phyloP scores from a whole-genome alignment of 2,113 vertebrate genomes.

The Cricetomys ansorgei region DNA sequence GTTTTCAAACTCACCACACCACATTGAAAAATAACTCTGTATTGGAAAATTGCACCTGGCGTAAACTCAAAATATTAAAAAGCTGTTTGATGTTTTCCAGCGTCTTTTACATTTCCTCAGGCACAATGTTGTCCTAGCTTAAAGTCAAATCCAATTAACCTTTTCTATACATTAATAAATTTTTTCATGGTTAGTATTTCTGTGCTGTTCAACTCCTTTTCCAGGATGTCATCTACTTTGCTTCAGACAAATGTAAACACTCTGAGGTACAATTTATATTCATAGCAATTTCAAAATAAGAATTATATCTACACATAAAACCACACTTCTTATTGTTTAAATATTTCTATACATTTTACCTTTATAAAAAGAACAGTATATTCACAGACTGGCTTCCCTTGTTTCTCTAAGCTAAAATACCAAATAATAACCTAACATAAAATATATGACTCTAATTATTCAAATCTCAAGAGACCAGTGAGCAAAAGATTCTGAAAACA shows the following conservation, averaged over 20 bases:
- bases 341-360: neutral
- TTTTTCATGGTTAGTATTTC: neutral
- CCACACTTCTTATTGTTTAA: neutral
- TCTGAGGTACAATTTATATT: neutral
- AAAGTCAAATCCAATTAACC: neutral
- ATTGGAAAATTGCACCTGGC: neutral
- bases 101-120: neutral
- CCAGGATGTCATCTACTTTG: neutral
- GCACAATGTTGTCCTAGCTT: neutral
- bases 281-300: neutral
- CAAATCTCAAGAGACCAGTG: neutral
- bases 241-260: neutral
- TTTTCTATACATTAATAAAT: neutral
- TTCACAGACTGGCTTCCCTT: neutral
- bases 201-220: neutral
- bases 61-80: slow-evolving; percentile 9
- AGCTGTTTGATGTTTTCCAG: neutral
- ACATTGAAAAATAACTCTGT: neutral
- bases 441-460: neutral
- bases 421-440: slow-evolving; percentile 6
- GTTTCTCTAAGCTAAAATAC: neutral
- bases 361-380: neutral
- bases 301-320: neutral
- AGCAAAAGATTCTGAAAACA: slow-evolving; percentile 40
- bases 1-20: neutral